Evolutionary conservation across 2,797 vertebrate genomes (phyloP).

Genomic region (Diceros bicornis): DNA sequence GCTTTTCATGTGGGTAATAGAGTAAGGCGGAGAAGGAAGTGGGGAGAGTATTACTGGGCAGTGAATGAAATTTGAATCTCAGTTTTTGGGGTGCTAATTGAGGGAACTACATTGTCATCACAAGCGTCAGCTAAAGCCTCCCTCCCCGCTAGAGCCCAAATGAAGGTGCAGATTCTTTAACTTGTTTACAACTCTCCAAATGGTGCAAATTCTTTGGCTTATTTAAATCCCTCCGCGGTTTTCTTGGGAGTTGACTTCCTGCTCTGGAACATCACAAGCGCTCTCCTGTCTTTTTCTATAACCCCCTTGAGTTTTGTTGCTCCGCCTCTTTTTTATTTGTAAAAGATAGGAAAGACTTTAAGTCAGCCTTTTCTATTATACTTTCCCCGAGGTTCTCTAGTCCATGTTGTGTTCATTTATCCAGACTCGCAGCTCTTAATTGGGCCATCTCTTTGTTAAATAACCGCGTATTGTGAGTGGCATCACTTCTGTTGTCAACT

Average conservation of each 20-base stretch:
- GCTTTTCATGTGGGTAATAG: not conserved
- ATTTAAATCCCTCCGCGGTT: not conserved
- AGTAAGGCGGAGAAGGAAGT: not conserved
- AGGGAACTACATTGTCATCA: not conserved
- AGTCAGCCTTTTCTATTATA: not conserved
- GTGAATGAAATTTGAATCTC: not conserved
- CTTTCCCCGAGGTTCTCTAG: not conserved
- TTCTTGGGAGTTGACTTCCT: not conserved
- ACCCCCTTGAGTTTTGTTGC: not conserved
- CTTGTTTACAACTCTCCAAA: not conserved
- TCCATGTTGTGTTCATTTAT: not conserved
- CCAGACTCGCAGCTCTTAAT: not conserved
- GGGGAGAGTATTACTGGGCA: not conserved
- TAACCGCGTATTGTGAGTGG: not conserved
- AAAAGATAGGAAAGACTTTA: not conserved
- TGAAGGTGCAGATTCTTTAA: not conserved
- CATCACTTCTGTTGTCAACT: not conserved
- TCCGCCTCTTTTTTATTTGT: not conserved
- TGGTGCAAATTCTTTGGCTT: not conserved
- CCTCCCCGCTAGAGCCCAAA: no score
- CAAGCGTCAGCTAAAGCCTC: not conserved
- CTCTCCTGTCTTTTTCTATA: not conserved
- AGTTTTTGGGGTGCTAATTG: not conserved
- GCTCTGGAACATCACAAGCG: not conserved
- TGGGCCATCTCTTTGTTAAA: not conserved